These are phyloP conservation scores for Paedocypris sp. DNA, from an alignment of 2,113 vertebrate species.

Conservation along the genomic window DNA sequence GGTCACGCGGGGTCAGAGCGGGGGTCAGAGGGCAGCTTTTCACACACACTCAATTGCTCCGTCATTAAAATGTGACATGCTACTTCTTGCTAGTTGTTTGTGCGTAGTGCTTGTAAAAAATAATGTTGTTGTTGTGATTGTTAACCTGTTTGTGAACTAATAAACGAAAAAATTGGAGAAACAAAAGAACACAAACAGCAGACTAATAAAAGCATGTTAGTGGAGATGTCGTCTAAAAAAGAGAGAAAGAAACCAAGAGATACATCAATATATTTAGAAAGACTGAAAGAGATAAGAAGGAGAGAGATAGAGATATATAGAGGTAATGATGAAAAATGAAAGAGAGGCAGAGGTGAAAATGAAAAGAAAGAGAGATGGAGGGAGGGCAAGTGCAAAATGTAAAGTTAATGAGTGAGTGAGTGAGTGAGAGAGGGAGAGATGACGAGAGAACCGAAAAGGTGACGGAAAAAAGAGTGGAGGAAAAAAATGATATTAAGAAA, in stretches of 20 bases:
- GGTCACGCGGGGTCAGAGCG: slow-evolving; percentile 50
- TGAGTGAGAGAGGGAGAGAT: slow-evolving; percentile 6
- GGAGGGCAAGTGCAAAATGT: slow-evolving; percentile 6
- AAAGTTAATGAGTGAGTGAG: background rate
- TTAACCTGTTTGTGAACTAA: too few species aligned
- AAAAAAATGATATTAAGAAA: background rate
- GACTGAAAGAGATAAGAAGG: too few species aligned
- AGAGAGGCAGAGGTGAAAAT: background rate
- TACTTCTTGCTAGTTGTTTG: background rate
- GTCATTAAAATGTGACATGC: slow-evolving; percentile 52
- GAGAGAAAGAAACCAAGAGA: too few species aligned
- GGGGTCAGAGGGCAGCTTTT: slow-evolving; percentile 56
- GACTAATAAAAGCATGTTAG: too few species aligned
- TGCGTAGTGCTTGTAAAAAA: background rate
- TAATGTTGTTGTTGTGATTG: too few species aligned
- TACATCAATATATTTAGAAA: too few species aligned
- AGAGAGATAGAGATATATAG: slow-evolving; percentile 9
- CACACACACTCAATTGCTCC: slow-evolving; percentile 54
- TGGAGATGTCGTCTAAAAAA: too few species aligned
- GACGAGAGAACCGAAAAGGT: slow-evolving; percentile 13
- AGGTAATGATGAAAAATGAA: slow-evolving; percentile 4
- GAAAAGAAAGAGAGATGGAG: background rate
- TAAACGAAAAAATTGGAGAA: too few species aligned
- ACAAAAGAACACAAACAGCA: too few species aligned
- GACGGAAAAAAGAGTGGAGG: background rate